Base-by-base conservation (phyloP, 1,140 invertebrate species). In the Scaptodrosophila lebanonensis region DNA sequence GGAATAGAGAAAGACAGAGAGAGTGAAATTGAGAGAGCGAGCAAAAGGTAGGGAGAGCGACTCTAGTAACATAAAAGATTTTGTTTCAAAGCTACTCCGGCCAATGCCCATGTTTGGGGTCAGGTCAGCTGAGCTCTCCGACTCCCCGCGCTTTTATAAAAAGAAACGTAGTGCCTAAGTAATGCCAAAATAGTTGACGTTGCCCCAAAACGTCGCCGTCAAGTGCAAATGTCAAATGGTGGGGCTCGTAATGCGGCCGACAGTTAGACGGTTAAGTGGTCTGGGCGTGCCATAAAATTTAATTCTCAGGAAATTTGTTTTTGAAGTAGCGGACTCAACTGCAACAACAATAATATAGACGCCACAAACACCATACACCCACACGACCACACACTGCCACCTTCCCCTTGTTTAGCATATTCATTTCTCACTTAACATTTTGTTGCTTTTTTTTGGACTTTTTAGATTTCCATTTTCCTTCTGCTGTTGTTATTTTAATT, bases 401-500 rank as follows among this genome's bases (percentile, higher is more conserved):
- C n/a, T n/a, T n/a, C n/a, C n/a, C 15, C 5, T 18, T 43, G n/a
- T 11, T 56, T 1, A 40, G 25, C 8, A 11, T 49, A 4, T 48
- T 22, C 5, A 16, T 42, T 35, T 49, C 32, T 9, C 33, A 49
- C 47, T 27, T 13, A 5, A 33, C 22, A 25, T 32, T 9, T 11
- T 4, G 2, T 11, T 43, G 18, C n/a, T 35, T n/a, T 1, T 30
- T 9, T 22, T n/a, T 17, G 11, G 6, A 20, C 15, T 25, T 18
- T 20, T 20, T 9, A 15, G 20, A 20, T 9, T 3, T 38, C 11
- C 13, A 22, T 36, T 16, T 16, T 32, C 13, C 27, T 32, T 12
- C n/a, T 17, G 2, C 36, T 59, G 50, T 58, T 67, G 49, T 53
- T 67, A 52, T 61, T 77, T 82, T 52, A 79, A 82, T 77, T 77